A percentile compares a stretch with the other conserved stretches of the same genome.
phyloP scores from a whole-genome alignment of 2,113 vertebrate species.

The Dryoscopus gambensis region DNA sequence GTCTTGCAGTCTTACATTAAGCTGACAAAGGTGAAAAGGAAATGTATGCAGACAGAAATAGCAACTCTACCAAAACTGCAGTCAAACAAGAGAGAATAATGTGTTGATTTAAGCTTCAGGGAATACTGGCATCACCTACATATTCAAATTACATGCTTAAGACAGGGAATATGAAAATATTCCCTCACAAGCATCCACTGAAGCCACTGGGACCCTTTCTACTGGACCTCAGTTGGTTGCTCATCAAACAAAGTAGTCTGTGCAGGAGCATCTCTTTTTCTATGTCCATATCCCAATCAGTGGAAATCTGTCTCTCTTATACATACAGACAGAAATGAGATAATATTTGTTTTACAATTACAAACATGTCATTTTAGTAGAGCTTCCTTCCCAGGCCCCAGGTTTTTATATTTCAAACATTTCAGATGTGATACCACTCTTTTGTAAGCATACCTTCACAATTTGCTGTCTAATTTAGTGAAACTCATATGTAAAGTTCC shows the following conservation, averaged over 20 bases:
- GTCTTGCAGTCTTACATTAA: not conserved
- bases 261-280: not conserved
- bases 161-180: not conserved
- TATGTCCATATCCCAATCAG: not conserved
- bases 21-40: not conserved
- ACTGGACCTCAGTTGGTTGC: not conserved
- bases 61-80: not conserved
- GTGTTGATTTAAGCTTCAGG: not conserved
- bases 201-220: not conserved
- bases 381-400: not conserved
- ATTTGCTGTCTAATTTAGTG: constrained; percentile 3
- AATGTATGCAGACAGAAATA: not conserved
- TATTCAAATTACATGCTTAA: not conserved
- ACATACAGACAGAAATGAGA: not conserved
- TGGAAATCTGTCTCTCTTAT: not conserved
- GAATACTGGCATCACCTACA: not conserved
- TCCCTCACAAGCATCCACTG: not conserved
- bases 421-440: not conserved
- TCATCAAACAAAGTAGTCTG: not conserved
- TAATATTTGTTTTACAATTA: not conserved
- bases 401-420: not conserved
- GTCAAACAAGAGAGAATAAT: not conserved
- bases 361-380: not conserved
- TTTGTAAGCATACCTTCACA: not conserved
- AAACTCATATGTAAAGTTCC: not conserved